Conservation (phyloP, 2,113 vertebrate species). For the Quiscalus mexicanus region DNA sequence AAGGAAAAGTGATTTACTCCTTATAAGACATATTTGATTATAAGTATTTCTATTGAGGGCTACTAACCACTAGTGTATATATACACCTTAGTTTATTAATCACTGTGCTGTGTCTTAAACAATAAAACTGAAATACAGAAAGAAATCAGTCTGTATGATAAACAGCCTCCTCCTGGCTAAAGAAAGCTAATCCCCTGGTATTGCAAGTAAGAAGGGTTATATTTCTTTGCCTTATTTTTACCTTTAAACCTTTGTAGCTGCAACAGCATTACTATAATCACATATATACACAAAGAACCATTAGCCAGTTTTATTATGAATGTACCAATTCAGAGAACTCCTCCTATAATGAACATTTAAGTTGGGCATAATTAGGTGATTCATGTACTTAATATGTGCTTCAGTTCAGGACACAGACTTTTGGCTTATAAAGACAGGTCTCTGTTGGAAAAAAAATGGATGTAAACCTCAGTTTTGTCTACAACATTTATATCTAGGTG, state of each 20-base stretch:
- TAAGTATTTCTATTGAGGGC: background rate
- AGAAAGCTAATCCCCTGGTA: background rate
- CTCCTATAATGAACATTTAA: background rate
- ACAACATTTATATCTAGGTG: background rate
- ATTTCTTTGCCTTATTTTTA: background rate
- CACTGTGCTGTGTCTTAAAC: background rate
- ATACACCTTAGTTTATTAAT: background rate
- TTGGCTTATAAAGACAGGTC: background rate
- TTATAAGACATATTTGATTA: background rate
- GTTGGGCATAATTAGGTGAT: background rate
- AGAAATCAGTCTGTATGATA: background rate
- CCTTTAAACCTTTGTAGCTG: background rate
- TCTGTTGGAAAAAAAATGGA: background rate
- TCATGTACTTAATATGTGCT: background rate
- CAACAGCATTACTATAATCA: background rate
- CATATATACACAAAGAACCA: background rate
- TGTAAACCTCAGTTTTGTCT: background rate
- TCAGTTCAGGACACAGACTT: background rate
- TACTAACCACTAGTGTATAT: background rate
- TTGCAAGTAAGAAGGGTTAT: background rate
- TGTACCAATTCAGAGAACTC: background rate
- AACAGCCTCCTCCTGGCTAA: background rate
- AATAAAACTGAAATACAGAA: background rate
- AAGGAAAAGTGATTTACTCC: background rate
- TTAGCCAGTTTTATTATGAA: background rate